Evolutionary conservation across 1,140 invertebrate genomes (phyloP).

Genomic region (Brachionus calyciflorus): DNA sequence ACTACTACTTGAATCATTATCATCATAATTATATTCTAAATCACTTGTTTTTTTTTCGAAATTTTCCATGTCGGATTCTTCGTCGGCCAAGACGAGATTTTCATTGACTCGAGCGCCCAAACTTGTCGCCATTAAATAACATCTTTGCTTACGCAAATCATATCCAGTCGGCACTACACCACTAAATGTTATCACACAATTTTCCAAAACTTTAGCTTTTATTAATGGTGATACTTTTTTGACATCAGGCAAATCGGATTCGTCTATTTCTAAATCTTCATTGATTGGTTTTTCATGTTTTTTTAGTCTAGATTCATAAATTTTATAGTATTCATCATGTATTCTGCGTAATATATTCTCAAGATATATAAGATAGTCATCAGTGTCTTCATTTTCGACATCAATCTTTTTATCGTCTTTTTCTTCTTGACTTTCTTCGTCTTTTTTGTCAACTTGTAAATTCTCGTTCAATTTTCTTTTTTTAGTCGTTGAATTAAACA

Average conservation of each 20-base stretch:
- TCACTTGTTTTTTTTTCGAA: background rate
- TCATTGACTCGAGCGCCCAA: constrained; percentile 33
- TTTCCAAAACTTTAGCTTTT: constrained; percentile 18
- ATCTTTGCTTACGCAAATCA: constrained; percentile 27
- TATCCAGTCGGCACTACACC: constrained; percentile 34
- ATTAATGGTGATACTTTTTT: constrained; percentile 42
- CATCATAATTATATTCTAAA: constrained; percentile 29
- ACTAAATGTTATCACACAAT: constrained; percentile 23
- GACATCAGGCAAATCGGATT: constrained; percentile 41
- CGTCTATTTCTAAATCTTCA: constrained; percentile 24
- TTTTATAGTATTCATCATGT: constrained; percentile 46
- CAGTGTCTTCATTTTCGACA: background rate
- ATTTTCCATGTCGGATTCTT: constrained; percentile 7
- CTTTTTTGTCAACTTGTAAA: background rate
- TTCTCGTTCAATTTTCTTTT: constrained; percentile 16
- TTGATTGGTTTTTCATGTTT: constrained; percentile 12
- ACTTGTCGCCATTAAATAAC: constrained; percentile 3
- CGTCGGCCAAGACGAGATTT: constrained; percentile 13
- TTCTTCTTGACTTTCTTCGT: background rate
- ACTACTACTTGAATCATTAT: constrained; percentile 21
- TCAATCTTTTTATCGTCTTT: background rate
- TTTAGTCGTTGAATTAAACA: constrained; percentile 64
- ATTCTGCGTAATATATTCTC: constrained; percentile 13
- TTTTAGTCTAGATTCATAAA: constrained; percentile 16
- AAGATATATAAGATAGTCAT: constrained; percentile 26